Percentiles rank a stretch among this genome's conserved stretches.
phyloP scores from a whole-genome alignment of 1,140 invertebrate genomes.

The Zaprionus gabonicus region DNA sequence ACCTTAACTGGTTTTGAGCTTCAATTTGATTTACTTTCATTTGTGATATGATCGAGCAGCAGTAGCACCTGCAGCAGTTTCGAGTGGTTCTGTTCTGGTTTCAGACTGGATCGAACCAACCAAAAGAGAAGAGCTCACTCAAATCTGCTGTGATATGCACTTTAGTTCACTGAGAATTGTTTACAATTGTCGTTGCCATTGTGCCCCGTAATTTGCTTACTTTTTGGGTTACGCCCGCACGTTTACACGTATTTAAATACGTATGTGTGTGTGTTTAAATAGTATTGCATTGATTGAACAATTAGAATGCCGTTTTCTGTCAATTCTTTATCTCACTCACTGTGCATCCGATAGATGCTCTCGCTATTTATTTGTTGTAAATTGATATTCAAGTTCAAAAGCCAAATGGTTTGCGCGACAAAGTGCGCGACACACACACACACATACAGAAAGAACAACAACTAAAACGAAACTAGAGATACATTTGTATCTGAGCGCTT shows the following conservation, averaged over 20 bases:
- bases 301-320: constrained; percentile 63
- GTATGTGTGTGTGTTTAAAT: constrained; percentile 35
- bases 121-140: constrained; percentile 33
- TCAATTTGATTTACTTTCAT: not conserved
- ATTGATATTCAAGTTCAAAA: constrained; percentile 83
- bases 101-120: constrained; percentile 56
- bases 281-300: constrained; percentile 80
- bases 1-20: constrained; percentile 8
- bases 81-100: constrained; percentile 40
- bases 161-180: constrained; percentile 45
- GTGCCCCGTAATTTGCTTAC: constrained; percentile 58
- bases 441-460: constrained; percentile 1
- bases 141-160: constrained; percentile 62
- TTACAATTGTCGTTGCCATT: constrained; percentile 60
- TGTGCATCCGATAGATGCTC: constrained; percentile 41
- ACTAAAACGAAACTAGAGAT: constrained; percentile 42
- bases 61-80: constrained; percentile 15
- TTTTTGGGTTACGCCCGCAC: constrained; percentile 60
- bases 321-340: constrained; percentile 56
- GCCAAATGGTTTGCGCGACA: constrained; percentile 76
- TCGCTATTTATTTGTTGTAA: constrained; percentile 63
- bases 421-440: constrained; percentile 61
- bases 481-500: constrained; percentile 69
- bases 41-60: constrained; percentile 17
- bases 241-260: constrained; percentile 48